Evolutionary conservation across 1,140 invertebrate species (phyloP).

Genomic region (Aradophagus sp.): DNA sequence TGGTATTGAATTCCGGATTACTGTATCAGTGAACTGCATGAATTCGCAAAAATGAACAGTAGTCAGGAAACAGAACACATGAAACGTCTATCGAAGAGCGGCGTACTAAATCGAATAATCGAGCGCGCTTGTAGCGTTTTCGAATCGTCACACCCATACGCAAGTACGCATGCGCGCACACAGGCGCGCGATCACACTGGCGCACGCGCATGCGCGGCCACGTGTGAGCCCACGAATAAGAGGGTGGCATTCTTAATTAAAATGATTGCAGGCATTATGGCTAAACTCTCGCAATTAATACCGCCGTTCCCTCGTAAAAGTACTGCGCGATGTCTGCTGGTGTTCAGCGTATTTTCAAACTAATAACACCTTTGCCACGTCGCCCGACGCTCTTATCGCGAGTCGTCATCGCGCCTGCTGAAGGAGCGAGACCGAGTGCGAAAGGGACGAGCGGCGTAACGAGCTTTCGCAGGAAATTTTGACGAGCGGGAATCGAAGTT

Average conservation of each 20-base stretch:
- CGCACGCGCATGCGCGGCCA: constrained; percentile 17
- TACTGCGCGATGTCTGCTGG: constrained; percentile 63
- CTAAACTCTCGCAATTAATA: constrained; percentile 72
- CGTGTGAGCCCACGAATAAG: constrained; percentile 40
- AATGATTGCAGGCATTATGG: constrained; percentile 71
- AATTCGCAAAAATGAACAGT: too few relatives aligned
- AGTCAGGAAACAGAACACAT: too few relatives aligned
- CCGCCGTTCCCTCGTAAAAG: constrained; percentile 65
- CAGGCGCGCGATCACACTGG: constrained; percentile 16
- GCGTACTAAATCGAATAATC: too few relatives aligned
- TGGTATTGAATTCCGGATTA: too few relatives aligned
- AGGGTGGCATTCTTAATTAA: constrained; percentile 69
- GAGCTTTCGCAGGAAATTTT: constrained; percentile 62
- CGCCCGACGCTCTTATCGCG: constrained; percentile 64
- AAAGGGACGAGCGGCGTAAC: constrained; percentile 41
- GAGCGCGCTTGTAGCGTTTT: too few relatives aligned
- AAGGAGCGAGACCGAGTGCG: too few relatives aligned
- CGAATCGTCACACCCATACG: too few relatives aligned
- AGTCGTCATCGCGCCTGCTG: constrained; percentile 60
- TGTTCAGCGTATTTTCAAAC: constrained; percentile 68
- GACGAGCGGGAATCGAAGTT: constrained; percentile 60
- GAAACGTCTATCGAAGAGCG: too few relatives aligned
- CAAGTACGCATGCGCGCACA: too few relatives aligned
- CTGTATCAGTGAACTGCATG: too few relatives aligned
- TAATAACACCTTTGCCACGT: constrained; percentile 69